phyloP scores from a whole-genome alignment of 2,888 invertebrate species.

The Phorcus lineatus region DNA sequence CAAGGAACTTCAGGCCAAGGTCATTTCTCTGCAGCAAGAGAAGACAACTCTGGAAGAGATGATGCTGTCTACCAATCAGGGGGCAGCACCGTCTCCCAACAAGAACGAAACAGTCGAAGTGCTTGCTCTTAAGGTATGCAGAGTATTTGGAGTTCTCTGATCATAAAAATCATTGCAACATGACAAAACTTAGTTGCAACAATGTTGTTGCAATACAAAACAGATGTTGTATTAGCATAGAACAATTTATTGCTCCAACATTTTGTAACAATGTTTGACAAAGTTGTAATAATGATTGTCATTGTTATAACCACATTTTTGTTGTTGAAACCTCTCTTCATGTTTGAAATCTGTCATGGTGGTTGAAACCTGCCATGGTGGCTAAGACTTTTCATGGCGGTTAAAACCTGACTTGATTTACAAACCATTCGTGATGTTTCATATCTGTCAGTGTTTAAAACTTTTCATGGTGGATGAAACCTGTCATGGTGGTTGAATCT shows the following conservation, averaged over 20 bases:
- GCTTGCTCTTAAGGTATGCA: slow-evolving; percentile 38
- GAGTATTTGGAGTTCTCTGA: too few relatives aligned
- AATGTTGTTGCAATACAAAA: too few relatives aligned
- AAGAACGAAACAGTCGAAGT: slow-evolving; percentile 21
- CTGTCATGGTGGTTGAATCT: neutral
- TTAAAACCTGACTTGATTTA: neutral
- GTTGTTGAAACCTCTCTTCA: too few relatives aligned
- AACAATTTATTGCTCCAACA: neutral
- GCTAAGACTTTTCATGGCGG: too few relatives aligned
- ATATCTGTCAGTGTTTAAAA: too few relatives aligned
- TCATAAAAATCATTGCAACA: neutral
- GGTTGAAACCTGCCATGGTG: too few relatives aligned
- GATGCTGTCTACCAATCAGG: slow-evolving; percentile 32
- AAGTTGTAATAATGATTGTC: too few relatives aligned
- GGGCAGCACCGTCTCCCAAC: slow-evolving; percentile 2
- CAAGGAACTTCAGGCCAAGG: slow-evolving; percentile 60
- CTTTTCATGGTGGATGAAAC: neutral
- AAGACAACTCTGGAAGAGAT: slow-evolving; percentile 54
- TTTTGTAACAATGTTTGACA: neutral
- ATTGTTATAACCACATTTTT: too few relatives aligned
- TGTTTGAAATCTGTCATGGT: too few relatives aligned
- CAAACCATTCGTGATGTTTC: too few relatives aligned
- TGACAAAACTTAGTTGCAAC: too few relatives aligned
- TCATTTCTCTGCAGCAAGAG: slow-evolving; percentile 59
- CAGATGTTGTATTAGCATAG: too few relatives aligned